phyloP scores from a whole-genome alignment of 2,888 invertebrate genomes.

The Hydroisotoma schaefferi region DNA sequence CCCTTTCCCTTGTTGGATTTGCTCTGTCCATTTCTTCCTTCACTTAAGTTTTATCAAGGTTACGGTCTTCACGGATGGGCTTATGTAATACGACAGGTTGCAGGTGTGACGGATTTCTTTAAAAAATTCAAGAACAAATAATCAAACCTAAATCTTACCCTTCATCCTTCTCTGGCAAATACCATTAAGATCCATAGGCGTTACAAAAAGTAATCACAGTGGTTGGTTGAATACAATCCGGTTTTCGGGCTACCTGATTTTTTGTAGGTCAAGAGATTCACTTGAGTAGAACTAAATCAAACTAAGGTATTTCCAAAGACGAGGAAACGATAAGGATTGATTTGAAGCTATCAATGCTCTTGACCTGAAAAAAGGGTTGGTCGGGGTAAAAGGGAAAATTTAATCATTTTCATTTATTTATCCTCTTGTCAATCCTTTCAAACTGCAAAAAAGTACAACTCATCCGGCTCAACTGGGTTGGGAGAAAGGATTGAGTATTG shows the following conservation, averaged over 20 bases:
- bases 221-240: not conserved
- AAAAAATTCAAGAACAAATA: not conserved
- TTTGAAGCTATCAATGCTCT: constrained; percentile 4
- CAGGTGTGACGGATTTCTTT: constrained; percentile 13
- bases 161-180: not conserved
- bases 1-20: constrained; percentile 12
- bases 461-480: not conserved
- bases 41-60: constrained; percentile 10
- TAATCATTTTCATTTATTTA: not conserved
- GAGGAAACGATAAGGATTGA: constrained; percentile 9
- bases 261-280: constrained; percentile 17
- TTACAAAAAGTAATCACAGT: too few relatives aligned
- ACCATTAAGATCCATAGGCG: not conserved
- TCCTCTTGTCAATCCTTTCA: not conserved
- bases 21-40: constrained; percentile 1
- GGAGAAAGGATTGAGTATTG: too few relatives aligned
- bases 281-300: not conserved
- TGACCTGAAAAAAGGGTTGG: constrained; percentile 16
- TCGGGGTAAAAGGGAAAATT: not conserved
- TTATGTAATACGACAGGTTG: constrained; percentile 12
- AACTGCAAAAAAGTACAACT: not conserved
- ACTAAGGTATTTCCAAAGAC: constrained; percentile 8
- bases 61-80: constrained; percentile 1
- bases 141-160: not conserved
- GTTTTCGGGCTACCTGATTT: constrained; percentile 10